These are phyloP conservation scores for Atlantisia rogersi DNA, from an alignment of 2,113 vertebrate species.

Conservation along the genomic window DNA sequence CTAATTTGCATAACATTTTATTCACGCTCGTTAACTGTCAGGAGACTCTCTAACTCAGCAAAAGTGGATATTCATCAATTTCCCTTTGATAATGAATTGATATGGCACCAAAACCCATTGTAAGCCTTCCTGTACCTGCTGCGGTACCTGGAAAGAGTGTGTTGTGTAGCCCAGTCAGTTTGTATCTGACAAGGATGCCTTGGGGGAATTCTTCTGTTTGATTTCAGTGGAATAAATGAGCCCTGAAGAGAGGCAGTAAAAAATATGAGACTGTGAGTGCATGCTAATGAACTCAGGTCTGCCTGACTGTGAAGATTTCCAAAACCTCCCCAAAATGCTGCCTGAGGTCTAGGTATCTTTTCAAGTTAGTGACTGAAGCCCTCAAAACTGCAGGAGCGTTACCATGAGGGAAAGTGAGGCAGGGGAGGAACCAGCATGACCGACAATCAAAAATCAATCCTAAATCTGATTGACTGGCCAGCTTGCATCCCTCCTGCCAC, in stretches of 20 bases:
- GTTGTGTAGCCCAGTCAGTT: not conserved
- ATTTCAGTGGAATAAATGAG: constrained; percentile 59
- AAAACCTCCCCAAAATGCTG: not conserved
- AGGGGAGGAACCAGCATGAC: not conserved
- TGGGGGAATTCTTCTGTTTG: constrained; percentile 41
- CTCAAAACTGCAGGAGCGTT: not conserved
- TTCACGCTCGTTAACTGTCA: constrained; percentile 30
- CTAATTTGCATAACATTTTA: constrained; percentile 38
- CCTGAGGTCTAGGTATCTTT: not conserved
- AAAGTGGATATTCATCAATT: constrained; percentile 53
- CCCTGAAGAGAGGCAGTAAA: constrained; percentile 49
- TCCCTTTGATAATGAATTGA: constrained; percentile 46
- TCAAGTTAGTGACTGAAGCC: not conserved
- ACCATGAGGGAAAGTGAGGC: not conserved
- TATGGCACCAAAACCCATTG: not conserved
- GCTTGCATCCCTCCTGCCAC: not conserved
- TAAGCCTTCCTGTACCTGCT: constrained; percentile 18
- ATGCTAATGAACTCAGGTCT: constrained; percentile 17
- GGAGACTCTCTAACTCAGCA: constrained; percentile 44
- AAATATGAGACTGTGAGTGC: not conserved
- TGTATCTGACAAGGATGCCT: constrained; percentile 20
- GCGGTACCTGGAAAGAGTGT: constrained; percentile 1
- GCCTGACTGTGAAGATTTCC: not conserved
- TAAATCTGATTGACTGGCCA: not conserved
- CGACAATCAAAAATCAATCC: not conserved